Conservation (phyloP, 2,113 vertebrate species). For the Ciconia boyciana region DNA sequence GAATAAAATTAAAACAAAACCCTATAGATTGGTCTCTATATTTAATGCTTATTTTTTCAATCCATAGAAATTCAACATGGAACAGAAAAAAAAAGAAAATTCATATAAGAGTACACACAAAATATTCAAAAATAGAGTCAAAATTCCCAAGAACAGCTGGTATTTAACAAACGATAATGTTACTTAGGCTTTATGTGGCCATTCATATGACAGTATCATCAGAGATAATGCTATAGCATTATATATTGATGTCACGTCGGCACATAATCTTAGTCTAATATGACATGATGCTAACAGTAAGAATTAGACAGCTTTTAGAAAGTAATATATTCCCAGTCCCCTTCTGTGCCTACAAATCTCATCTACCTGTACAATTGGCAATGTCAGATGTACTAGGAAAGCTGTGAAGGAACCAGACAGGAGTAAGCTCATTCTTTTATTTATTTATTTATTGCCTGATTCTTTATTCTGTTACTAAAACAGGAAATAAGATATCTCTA, state of each 20-base stretch:
- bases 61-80: not conserved
- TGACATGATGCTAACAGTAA: not conserved
- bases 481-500: not conserved
- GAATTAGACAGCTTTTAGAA: not conserved
- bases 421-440: not conserved
- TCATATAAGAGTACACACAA: not conserved
- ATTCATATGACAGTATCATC: not conserved
- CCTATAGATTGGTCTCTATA: fast-evolving
- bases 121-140: not conserved
- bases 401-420: not conserved
- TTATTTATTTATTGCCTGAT: not conserved
- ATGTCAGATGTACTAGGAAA: not conserved
- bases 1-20: not conserved
- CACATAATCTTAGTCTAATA: not conserved
- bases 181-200: not conserved
- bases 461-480: not conserved
- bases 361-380: not conserved
- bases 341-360: not conserved
- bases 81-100: not conserved
- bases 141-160: not conserved
- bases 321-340: not conserved
- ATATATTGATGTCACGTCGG: not conserved
- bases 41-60: not conserved
- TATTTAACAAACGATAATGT: not conserved
- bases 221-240: not conserved